A percentile compares a stretch with the other conserved stretches of the same genome.
These are phyloP conservation scores for Bombus consobrinus DNA, from an alignment of 1,140 invertebrate species.

Conservation along the genomic window DNA sequence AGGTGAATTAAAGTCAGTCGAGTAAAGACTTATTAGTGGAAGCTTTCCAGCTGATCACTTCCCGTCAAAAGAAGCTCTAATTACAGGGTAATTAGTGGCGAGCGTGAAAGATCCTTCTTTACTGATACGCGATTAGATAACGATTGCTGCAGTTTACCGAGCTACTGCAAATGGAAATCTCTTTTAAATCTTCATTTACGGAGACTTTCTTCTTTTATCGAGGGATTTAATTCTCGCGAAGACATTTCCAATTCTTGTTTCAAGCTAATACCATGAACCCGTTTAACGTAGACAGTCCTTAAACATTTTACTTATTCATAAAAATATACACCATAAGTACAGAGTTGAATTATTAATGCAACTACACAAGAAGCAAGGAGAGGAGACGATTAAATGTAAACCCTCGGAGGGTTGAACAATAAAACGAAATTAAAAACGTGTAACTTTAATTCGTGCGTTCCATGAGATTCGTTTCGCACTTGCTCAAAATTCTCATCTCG, in stretches of 20 bases:
- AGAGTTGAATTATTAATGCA: no score
- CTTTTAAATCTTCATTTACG: constrained; percentile 19
- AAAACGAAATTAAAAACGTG: background rate
- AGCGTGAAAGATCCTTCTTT: constrained; percentile 9
- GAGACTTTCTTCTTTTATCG: constrained; percentile 14
- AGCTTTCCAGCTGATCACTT: constrained; percentile 29
- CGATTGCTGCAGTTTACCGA: constrained; percentile 40
- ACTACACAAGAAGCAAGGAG: background rate
- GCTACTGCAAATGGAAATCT: constrained; percentile 41
- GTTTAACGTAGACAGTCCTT: background rate
- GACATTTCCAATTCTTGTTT: background rate
- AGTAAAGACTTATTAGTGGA: constrained; percentile 14
- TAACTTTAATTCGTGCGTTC: background rate
- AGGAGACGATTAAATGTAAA: background rate
- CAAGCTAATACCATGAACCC: background rate
- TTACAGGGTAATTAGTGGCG: constrained; percentile 46
- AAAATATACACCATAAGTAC: background rate
- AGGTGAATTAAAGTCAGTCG: background rate
- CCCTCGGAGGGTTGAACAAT: no score
- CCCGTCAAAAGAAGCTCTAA: constrained; percentile 36
- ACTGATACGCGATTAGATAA: constrained; percentile 41
- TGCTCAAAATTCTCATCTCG: background rate
- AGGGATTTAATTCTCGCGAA: background rate
- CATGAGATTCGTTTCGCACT: background rate
- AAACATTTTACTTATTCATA: background rate